A percentile compares a stretch with the other conserved stretches of the same genome.
Conservation (phyloP, 2,113 vertebrate species). For the Nesogale talazaci region DNA sequence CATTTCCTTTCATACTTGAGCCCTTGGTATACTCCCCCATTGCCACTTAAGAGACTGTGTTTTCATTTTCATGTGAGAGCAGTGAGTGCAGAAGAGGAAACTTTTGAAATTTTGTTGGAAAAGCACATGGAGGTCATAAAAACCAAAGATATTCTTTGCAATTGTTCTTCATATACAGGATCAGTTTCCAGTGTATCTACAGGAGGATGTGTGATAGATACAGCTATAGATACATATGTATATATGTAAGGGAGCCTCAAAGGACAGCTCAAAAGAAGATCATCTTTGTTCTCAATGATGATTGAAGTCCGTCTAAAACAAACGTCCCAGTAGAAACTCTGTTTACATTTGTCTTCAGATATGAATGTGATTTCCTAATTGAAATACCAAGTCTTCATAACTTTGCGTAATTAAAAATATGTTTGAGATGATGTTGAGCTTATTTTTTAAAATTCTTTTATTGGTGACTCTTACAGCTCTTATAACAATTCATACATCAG, state of each 20-base stretch:
- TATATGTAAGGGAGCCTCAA: not conserved
- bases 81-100: not conserved
- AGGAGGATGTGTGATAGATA: not conserved
- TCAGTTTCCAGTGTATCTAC: not conserved
- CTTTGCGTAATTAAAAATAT: not conserved
- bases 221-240: too few relatives aligned
- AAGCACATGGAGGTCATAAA: not conserved
- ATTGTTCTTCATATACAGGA: conserved; percentile 1
- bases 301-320: not conserved
- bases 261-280: not conserved
- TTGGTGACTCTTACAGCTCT: too few relatives aligned
- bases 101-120: conserved; percentile 19
- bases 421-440: not conserved
- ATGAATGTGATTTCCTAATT: not conserved
- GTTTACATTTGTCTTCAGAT: not conserved
- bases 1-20: not conserved
- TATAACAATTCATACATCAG: too few relatives aligned
- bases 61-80: not conserved
- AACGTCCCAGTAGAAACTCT: not conserved
- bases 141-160: not conserved
- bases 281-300: conserved; percentile 8
- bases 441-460: not conserved
- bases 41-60: not conserved
- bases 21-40: not conserved
- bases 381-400: not conserved